These are phyloP conservation scores for Ennomos fuscantarius DNA, from an alignment of 2,888 invertebrate species.

Conservation along the genomic window DNA sequence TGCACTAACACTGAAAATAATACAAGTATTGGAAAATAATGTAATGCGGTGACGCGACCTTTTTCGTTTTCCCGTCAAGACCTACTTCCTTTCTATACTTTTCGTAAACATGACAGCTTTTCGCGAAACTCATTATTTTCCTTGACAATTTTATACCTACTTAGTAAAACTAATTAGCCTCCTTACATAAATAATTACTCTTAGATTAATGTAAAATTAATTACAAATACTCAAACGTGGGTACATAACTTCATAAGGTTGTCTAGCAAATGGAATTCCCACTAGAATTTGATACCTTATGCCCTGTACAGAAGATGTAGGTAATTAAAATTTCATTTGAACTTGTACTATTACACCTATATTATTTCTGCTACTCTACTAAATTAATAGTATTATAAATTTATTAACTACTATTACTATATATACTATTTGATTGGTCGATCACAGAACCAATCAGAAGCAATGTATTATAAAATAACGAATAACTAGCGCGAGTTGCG, in stretches of 20 bases:
- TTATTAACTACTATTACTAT: conserved; percentile 63
- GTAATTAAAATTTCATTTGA: no score
- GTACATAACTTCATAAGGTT: no score
- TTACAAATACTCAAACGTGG: background rate
- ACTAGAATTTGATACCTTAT: conserved; percentile 1
- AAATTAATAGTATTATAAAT: conserved; percentile 46
- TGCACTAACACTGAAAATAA: no score
- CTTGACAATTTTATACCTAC: conserved; percentile 1
- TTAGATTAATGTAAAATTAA: conserved; percentile 14
- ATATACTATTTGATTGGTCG: conserved; percentile 64
- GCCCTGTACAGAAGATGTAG: no score
- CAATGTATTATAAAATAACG: conserved; percentile 61
- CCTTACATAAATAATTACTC: conserved; percentile 18
- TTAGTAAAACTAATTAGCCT: conserved; percentile 18
- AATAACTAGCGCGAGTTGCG: conserved; percentile 44
- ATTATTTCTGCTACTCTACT: conserved; percentile 5
- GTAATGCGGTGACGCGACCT: no score
- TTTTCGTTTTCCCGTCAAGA: no score
- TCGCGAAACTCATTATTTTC: background rate
- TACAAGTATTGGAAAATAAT: no score
- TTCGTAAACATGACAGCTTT: no score
- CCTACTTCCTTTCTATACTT: no score
- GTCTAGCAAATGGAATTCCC: background rate
- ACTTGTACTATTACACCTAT: conserved; percentile 6
- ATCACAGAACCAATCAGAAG: conserved; percentile 62